Conservation (phyloP, 2,797 vertebrate genomes). For the Saxicola maurus region DNA sequence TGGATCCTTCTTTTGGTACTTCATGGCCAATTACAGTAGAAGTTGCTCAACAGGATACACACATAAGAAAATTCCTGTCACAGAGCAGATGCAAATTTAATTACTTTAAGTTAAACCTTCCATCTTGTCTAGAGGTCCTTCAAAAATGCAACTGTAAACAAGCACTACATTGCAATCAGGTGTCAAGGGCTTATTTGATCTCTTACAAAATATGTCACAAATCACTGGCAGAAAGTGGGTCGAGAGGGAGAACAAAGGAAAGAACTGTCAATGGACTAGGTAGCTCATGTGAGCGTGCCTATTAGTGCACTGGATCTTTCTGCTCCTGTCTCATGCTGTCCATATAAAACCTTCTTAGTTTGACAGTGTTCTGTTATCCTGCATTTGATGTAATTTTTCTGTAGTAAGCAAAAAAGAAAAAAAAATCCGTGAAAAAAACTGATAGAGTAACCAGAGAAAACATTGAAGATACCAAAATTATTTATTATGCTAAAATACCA, state of each 20-base stretch:
- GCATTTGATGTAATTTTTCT: slow-evolving; percentile 77
- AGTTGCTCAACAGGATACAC: slow-evolving; percentile 66
- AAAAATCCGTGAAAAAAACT: slow-evolving; percentile 33
- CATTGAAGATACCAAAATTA: slow-evolving; percentile 12
- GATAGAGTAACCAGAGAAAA: slow-evolving; percentile 26
- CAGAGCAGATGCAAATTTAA: slow-evolving; percentile 93
- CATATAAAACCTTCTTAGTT: slow-evolving; percentile 65
- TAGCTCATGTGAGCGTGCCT: slow-evolving; percentile 84
- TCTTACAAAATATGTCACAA: slow-evolving; percentile 89
- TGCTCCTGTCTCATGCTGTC: slow-evolving; percentile 75
- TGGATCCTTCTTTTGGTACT: slow-evolving; percentile 57
- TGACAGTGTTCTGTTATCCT: slow-evolving; percentile 73
- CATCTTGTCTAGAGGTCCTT: slow-evolving; percentile 84
- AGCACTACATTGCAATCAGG: slow-evolving; percentile 88
- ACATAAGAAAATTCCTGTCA: slow-evolving; percentile 79
- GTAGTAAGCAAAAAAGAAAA: slow-evolving; percentile 50
- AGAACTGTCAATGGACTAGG: slow-evolving; percentile 85
- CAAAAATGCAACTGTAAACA: slow-evolving; percentile 89
- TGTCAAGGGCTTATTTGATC: slow-evolving; percentile 93
- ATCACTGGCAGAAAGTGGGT: slow-evolving; percentile 89
- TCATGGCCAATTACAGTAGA: slow-evolving; percentile 66
- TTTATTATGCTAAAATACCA: not conserved
- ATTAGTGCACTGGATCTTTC: slow-evolving; percentile 80
- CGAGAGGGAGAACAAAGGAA: slow-evolving; percentile 85
- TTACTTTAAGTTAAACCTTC: slow-evolving; percentile 88